These are phyloP conservation scores for Microhierax caerulescens DNA, from an alignment of 2,797 vertebrate genomes.

Conservation along the genomic window DNA sequence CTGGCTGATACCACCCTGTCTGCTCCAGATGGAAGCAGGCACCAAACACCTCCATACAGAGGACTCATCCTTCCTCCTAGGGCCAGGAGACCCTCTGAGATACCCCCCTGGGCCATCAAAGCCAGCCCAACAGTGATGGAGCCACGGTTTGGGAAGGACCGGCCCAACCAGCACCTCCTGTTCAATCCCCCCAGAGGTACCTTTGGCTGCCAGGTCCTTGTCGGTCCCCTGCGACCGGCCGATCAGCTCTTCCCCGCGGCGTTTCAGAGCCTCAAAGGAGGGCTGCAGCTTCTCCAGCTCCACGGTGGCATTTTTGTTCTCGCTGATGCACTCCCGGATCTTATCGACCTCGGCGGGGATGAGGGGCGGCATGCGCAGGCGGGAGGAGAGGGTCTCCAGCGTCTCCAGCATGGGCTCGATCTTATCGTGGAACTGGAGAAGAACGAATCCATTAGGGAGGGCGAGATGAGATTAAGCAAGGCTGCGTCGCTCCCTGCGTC, in stretches of 20 bases:
- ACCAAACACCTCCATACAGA: not conserved
- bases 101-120: not conserved
- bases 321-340: constrained; percentile 95
- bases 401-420: constrained; percentile 97
- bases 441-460: not conserved
- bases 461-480: fast-evolving
- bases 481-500: not conserved
- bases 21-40: not conserved
- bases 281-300: constrained; percentile 98
- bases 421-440: constrained; percentile 93
- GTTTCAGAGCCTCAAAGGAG: constrained; percentile 90
- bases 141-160: fast-evolving
- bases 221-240: constrained; percentile 84
- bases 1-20: not conserved
- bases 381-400: constrained; percentile 88
- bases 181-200: constrained; percentile 49
- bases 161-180: not conserved
- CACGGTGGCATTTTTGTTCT: constrained; percentile 88
- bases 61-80: not conserved
- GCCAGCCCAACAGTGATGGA: fast-evolving
- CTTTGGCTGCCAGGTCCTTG: constrained; percentile 92
- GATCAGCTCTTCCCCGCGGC: constrained; percentile 93
- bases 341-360: constrained; percentile 98
- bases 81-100: not conserved
- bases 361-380: constrained; percentile 88